These are phyloP conservation scores for Hoplias malabaricus DNA, from an alignment of 2,113 vertebrate genomes.

Conservation along the genomic window DNA sequence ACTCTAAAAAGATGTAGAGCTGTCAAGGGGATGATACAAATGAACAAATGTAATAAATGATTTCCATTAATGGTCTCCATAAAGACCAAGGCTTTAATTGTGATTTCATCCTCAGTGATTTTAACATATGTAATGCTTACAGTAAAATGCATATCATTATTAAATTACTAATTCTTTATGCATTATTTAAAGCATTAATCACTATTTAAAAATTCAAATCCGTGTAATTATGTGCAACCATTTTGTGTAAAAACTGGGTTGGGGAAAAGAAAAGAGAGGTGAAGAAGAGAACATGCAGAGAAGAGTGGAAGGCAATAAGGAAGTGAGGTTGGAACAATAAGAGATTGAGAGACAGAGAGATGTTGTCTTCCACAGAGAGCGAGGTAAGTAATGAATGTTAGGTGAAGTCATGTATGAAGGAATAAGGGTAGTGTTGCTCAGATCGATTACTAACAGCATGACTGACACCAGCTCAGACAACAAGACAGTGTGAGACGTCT, in stretches of 20 bases:
- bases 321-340: not conserved
- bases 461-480: conserved; percentile 7
- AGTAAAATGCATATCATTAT: too few species aligned
- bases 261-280: conserved; percentile 57
- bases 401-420: conserved; percentile 7
- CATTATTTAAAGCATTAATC: too few species aligned
- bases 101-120: too few species aligned
- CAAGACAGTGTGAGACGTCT: conserved; percentile 13
- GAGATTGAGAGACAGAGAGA: conserved; percentile 1
- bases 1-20: too few species aligned
- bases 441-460: conserved; percentile 19
- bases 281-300: conserved; percentile 42
- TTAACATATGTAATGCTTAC: too few species aligned
- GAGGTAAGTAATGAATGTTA: conserved; percentile 14
- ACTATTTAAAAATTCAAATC: too few species aligned
- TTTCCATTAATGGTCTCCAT: too few species aligned
- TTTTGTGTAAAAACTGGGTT: not conserved
- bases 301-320: not conserved
- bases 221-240: too few species aligned
- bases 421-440: conserved; percentile 6
- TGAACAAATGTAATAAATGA: too few species aligned
- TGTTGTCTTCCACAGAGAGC: conserved; percentile 6
- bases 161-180: too few species aligned
- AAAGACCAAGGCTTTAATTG: too few species aligned
- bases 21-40: too few species aligned